These are phyloP conservation scores for Rhynchonycteris naso DNA, from an alignment of 2,797 vertebrate species.

Conservation along the genomic window DNA sequence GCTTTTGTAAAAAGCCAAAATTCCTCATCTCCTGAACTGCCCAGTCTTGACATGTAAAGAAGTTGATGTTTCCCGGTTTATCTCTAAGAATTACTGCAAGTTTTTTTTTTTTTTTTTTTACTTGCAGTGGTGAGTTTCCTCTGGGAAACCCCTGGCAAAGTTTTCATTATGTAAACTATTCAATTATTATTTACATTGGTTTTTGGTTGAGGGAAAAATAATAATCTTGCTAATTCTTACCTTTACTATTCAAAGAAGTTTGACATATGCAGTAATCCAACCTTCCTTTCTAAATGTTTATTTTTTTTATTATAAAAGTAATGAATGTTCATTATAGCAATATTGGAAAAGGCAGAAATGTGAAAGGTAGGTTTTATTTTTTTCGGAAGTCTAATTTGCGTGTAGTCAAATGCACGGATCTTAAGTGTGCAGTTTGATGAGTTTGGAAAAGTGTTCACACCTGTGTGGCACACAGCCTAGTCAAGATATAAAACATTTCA, in stretches of 20 bases:
- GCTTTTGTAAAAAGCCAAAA: constrained; percentile 45
- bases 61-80: constrained; percentile 35
- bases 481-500: neutral
- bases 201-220: constrained; percentile 76
- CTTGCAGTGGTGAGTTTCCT: constrained; percentile 54
- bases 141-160: constrained; percentile 67
- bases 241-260: constrained; percentile 80
- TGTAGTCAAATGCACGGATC: constrained; percentile 11
- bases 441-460: constrained; percentile 17
- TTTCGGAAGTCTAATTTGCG: constrained; percentile 62
- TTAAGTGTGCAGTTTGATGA: neutral
- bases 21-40: neutral
- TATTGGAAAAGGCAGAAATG: constrained; percentile 62
- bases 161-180: constrained; percentile 73
- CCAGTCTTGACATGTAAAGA: constrained; percentile 36
- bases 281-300: constrained; percentile 76
- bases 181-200: constrained; percentile 79
- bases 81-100: constrained; percentile 20
- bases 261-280: constrained; percentile 82
- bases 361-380: constrained; percentile 70
- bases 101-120: constrained; percentile 69
- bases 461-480: neutral
- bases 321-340: constrained; percentile 79
- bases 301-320: constrained; percentile 79
- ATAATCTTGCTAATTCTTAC: constrained; percentile 82